Evolutionary conservation across 2,113 vertebrate species (phyloP), one percentile per base, ranked within the genome.

Genomic region (Indri indri): DNA sequence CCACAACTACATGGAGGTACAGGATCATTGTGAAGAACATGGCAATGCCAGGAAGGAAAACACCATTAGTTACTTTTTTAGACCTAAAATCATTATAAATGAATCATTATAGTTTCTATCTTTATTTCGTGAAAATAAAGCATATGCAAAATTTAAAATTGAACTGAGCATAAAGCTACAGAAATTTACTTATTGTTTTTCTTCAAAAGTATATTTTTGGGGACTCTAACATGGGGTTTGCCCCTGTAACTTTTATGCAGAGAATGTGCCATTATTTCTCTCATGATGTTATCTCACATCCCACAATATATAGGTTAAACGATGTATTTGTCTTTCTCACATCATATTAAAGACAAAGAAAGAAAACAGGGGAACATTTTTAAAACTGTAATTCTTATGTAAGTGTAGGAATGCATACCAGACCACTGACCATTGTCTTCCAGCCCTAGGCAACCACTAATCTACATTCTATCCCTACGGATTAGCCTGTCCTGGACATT

Each of bases 41-140:
- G 16, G 20, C 5, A 0, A 9, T 13, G 8, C 16, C 14, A 16
- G 4, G 17, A 52, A 18, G 10, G 52, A 40, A 89, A 74, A 4
- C 68, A 91, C 20, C 32, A 30, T 30, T 42, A 1, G 8, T 52
- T 18, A 59, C 27, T 59, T 23, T 59, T 40, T 63, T 73, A 71
- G 50, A 37, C 57, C 22, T 80, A 30, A 76, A 61, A 37, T 40
- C 84, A 77, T 52, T 57, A 4, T 30, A 45, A 6, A 22, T 37
- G 57, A 74, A 57, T 54, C 27, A 9, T 32, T 42, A 32, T 42
- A 18, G 8, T 23, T 18, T 94, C 27, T 85, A 34, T 83, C 61
- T 76, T 91, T 22, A 63, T 80, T 92, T 91, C 40, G 59, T 40
- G 54, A 87, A 66, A 94, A 86, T 37, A 63, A 70, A 50, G 22